Evolutionary conservation across 2,797 vertebrate species (phyloP).

Genomic region (Tapirus indicus): DNA sequence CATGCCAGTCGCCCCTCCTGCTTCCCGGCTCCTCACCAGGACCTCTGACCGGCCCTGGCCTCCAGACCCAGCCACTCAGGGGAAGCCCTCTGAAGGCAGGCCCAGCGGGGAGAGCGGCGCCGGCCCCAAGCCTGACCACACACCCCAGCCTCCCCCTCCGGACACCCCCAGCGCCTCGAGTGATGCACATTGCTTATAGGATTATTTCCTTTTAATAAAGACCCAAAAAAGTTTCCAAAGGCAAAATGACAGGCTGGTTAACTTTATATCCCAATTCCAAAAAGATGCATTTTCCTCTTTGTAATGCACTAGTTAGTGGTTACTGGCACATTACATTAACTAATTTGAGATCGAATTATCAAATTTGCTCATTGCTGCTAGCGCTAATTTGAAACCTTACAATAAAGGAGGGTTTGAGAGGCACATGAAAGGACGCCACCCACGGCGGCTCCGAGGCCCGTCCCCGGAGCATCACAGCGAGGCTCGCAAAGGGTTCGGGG

Average conservation of each 20-base stretch:
- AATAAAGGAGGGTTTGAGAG: slow-evolving; percentile 91
- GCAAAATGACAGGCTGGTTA: slow-evolving; percentile 84
- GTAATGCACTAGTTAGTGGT: slow-evolving; percentile 87
- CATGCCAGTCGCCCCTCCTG: fast-evolving
- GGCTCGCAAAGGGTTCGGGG: slow-evolving; percentile 91
- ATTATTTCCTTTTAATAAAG: slow-evolving; percentile 81
- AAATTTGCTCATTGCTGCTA: slow-evolving; percentile 94
- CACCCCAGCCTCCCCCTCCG: not conserved
- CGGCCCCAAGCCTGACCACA: fast-evolving
- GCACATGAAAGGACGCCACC: slow-evolving; percentile 93
- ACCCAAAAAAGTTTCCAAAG: slow-evolving; percentile 80
- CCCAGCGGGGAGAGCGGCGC: fast-evolving
- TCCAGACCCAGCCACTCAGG: fast-evolving
- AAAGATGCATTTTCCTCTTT: slow-evolving; percentile 87
- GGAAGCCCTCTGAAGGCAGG: slow-evolving; percentile 3
- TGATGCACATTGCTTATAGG: not conserved
- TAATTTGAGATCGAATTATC: slow-evolving; percentile 95
- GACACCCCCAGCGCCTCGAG: not conserved
- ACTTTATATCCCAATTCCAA: slow-evolving; percentile 83
- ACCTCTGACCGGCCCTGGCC: not conserved
- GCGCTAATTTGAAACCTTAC: slow-evolving; percentile 93
- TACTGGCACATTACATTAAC: slow-evolving; percentile 91
- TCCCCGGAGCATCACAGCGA: slow-evolving; percentile 89
- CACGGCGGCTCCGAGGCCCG: slow-evolving; percentile 89
- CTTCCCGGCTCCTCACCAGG: not conserved